A percentile compares a stretch with the other conserved stretches of the same genome.
Conservation (phyloP, 2,888 invertebrate species). For the Acronicta leporina region DNA sequence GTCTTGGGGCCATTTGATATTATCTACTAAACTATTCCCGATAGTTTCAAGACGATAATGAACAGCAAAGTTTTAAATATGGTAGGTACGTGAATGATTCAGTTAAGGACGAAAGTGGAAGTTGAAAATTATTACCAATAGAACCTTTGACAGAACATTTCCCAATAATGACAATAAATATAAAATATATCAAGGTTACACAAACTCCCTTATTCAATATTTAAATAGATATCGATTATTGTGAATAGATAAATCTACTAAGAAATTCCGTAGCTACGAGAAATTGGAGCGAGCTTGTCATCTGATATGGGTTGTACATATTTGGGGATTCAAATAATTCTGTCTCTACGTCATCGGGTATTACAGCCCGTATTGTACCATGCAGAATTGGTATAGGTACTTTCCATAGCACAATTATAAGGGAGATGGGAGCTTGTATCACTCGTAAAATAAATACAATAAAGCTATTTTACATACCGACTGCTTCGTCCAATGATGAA, state of each 20-base stretch:
- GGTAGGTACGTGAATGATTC: neutral
- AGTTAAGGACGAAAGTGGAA: too few species aligned
- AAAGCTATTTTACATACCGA: conserved; percentile 83
- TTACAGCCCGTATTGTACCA: conserved; percentile 57
- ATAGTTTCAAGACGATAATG: conserved; percentile 4
- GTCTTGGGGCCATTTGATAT: conserved; percentile 21
- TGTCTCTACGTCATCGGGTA: conserved; percentile 34
- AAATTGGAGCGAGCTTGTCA: conserved; percentile 25
- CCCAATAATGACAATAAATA: conserved; percentile 49
- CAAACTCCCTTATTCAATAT: conserved; percentile 64
- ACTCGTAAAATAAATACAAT: conserved; percentile 61
- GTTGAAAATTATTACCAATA: too few species aligned
- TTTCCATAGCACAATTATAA: conserved; percentile 40
- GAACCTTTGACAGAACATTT: conserved; percentile 63
- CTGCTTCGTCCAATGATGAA: conserved; percentile 83
- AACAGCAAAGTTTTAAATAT: neutral
- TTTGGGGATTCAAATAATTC: conserved; percentile 16
- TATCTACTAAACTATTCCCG: conserved; percentile 20
- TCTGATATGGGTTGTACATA: conserved; percentile 26
- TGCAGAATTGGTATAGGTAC: conserved; percentile 61
- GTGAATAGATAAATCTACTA: conserved; percentile 16
- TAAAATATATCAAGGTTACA: conserved; percentile 64
- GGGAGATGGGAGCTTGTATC: conserved; percentile 67
- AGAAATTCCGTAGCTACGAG: conserved; percentile 16
- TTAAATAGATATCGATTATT: conserved; percentile 12